phyloP scores from a whole-genome alignment of 1,140 invertebrate species.

The Planococcus citri region DNA sequence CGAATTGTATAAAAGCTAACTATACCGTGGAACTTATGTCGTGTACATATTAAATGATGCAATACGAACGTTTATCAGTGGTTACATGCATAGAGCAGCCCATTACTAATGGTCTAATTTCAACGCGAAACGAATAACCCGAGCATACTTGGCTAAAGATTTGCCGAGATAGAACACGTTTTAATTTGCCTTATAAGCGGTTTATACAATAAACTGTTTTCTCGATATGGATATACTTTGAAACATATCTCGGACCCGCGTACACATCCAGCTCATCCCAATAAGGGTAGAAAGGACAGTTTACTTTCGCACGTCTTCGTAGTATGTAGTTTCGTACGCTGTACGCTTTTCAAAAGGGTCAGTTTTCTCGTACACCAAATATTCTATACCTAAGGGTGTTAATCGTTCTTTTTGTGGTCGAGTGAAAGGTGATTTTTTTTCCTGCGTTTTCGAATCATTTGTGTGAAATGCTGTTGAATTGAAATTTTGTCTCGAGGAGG shows the following conservation, averaged over 20 bases:
- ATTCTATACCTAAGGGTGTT: neutral
- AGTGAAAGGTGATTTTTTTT: neutral
- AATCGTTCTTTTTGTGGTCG: neutral
- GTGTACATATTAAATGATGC: conserved; percentile 11
- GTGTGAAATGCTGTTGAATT: too few relatives aligned
- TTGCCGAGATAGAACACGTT: conserved; percentile 11
- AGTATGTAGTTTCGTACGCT: too few relatives aligned
- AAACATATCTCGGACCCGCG: neutral
- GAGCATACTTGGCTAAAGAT: neutral
- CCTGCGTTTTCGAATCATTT: too few relatives aligned
- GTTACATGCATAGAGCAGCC: neutral
- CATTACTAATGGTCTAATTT: conserved; percentile 18
- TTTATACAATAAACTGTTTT: conserved; percentile 1
- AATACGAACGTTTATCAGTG: conserved; percentile 13
- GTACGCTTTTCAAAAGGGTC: conserved; percentile 8
- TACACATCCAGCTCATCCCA: neutral
- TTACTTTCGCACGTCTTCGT: too few relatives aligned
- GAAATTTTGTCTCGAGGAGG: too few relatives aligned
- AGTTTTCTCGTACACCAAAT: neutral
- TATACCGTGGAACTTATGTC: neutral
- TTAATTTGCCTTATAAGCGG: conserved; percentile 8
- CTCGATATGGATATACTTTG: neutral
- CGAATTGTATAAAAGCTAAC: neutral
- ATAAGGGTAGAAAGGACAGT: neutral
- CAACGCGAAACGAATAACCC: conserved; percentile 10